phyloP scores from a whole-genome alignment of 23 tunicate genomes.

The Ciona savignyi region DNA sequence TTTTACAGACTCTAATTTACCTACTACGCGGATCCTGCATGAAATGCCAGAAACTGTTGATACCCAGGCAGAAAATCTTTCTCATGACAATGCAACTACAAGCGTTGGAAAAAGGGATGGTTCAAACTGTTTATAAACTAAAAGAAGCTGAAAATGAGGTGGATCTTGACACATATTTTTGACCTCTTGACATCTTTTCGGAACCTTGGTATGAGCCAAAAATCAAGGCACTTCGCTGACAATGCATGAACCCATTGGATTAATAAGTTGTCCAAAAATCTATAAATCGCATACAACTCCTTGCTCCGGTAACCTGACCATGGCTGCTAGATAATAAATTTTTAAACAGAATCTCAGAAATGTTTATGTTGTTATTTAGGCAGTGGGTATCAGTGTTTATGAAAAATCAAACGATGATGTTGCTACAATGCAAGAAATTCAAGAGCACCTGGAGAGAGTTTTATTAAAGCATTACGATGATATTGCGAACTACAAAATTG shows the following conservation, averaged over 20 bases:
- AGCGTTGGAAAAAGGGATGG: slow-evolving; percentile 50
- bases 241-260: no score
- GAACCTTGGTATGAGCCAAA: no score
- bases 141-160: slow-evolving; percentile 40
- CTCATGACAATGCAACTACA: slow-evolving; percentile 38
- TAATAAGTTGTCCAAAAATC: no score
- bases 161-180: no score
- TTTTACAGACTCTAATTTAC: slow-evolving; percentile 22
- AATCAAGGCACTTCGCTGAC: no score
- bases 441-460: slow-evolving; percentile 7
- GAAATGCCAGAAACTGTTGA: slow-evolving; percentile 42
- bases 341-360: neutral
- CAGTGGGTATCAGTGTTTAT: neutral
- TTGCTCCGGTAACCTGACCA: no score
- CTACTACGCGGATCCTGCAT: slow-evolving; percentile 49
- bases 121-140: slow-evolving; percentile 34
- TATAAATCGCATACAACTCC: no score
- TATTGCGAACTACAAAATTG: neutral
- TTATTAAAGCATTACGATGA: slow-evolving; percentile 5
- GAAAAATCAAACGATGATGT: neutral
- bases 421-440: slow-evolving; percentile 9
- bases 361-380: neutral
- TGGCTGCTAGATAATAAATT: no score
- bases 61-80: slow-evolving; percentile 24
- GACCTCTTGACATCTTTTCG: no score